Evolutionary conservation across 2,113 vertebrate genomes (phyloP).

Genomic region (Sciurus niger): DNA sequence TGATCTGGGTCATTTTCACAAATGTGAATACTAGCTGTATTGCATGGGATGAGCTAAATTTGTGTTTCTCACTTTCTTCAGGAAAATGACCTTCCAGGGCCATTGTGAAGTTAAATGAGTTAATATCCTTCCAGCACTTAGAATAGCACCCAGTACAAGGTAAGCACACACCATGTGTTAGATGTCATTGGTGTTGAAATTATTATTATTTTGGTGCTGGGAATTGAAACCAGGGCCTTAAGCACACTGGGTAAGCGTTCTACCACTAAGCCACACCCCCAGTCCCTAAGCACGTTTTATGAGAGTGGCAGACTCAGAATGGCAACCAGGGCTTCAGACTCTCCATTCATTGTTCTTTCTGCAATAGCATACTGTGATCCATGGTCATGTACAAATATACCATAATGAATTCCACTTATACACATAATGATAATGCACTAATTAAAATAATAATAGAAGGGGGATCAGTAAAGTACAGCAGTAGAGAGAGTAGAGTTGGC

Average conservation of each 20-base stretch:
- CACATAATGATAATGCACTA: too few species aligned
- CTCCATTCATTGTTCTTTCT: neutral
- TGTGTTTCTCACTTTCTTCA: neutral
- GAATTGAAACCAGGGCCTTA: too few species aligned
- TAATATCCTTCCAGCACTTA: neutral
- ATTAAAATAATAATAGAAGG: too few species aligned
- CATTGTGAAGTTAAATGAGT: neutral
- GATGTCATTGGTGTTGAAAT: neutral
- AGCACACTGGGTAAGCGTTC: too few species aligned
- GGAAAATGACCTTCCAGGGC: neutral
- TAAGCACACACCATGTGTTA: neutral
- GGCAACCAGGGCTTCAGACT: neutral
- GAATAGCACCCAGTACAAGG: neutral
- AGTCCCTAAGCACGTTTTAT: neutral
- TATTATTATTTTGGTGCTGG: neutral
- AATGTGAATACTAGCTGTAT: neutral
- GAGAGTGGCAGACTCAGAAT: neutral
- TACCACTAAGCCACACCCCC: too few species aligned
- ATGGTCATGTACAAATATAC: neutral
- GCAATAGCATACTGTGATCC: neutral
- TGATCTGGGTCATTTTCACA: slow-evolving; percentile 22
- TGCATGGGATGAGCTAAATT: neutral
- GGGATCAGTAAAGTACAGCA: too few species aligned
- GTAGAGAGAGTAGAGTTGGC: too few species aligned
- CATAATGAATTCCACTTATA: too few species aligned